Base-by-base conservation (phyloP, 2,113 vertebrate species). In the Chaetodon trifascialis region DNA sequence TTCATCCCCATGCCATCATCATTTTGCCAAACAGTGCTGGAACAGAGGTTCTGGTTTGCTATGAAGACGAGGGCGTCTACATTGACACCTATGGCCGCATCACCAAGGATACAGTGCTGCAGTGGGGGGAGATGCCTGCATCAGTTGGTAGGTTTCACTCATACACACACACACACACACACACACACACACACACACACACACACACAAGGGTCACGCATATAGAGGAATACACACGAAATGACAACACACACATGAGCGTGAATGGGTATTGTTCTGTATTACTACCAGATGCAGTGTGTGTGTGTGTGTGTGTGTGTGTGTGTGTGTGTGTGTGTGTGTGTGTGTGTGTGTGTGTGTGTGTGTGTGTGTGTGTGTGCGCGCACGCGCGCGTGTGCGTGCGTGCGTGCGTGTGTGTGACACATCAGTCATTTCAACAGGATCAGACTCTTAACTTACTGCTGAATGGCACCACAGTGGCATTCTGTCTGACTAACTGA, bases 111-210 rank as follows among this genome's bases (percentile, higher is more conserved):
- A 97, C 97, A 1, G 96, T 99, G 86, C 92, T 99, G 30, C 97
- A 98, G 88, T 99, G 98, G 97, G 97, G 96, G 47, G 97, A 99
- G 93, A 98, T 98, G 96, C 97, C 98, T 23, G 96, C 97, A 9
- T 98, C 97, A 15, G 95, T 97, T 38, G 98, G 98, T 99, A 95
- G 6, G 95, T 94, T 42, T 36, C 47, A 72, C 34, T n/a, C 40
- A 38, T 1, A n/a, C n/a, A n/a, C n/a, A n/a, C n/a, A n/a, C n/a
- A n/a, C n/a, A n/a, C n/a, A n/a, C n/a, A n/a, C n/a, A n/a, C n/a
- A n/a, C n/a, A n/a, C n/a, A n/a, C n/a, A n/a, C n/a, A n/a, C n/a
- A n/a, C n/a, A n/a, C 65, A 77, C 56, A 40, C 42, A 60, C n/a
- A 17, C 2, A 66, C 46, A 14, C 7, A 40, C 38, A 40, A 11